Percentiles rank a stretch among this genome's conserved stretches.
Evolutionary conservation across 2,113 vertebrate species (phyloP).

Genomic region (Hemiprocne comata): DNA sequence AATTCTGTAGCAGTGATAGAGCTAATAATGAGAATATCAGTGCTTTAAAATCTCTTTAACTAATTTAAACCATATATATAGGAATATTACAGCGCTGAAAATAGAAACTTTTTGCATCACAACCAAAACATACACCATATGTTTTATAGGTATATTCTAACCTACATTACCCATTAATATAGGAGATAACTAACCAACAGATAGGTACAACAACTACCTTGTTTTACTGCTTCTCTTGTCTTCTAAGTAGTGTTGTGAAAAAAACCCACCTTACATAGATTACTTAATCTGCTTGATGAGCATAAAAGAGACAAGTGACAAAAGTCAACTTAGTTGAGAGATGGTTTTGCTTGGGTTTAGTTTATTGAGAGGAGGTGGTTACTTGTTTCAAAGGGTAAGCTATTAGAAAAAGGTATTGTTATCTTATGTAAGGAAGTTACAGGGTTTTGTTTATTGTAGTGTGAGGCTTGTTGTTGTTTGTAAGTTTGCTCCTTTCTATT

Average conservation of each 20-base stretch:
- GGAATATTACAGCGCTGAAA: rapidly evolving
- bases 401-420: background rate
- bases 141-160: rapidly evolving
- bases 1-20: background rate
- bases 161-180: rapidly evolving
- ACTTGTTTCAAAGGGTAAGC: rapidly evolving
- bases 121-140: rapidly evolving
- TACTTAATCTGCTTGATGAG: background rate
- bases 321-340: rapidly evolving
- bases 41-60: background rate
- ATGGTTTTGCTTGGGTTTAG: too few relatives aligned
- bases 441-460: background rate
- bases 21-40: background rate
- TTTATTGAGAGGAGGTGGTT: rapidly evolving
- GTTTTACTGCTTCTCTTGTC: rapidly evolving
- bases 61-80: background rate
- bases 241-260: rapidly evolving
- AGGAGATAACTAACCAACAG: rapidly evolving
- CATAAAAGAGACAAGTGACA: background rate
- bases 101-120: background rate
- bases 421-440: rapidly evolving
- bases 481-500: background rate
- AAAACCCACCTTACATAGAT: background rate
- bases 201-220: background rate
- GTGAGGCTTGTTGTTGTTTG: background rate